Percentiles rank a stretch among this genome's conserved stretches.
Conservation (phyloP, 2,113 vertebrate species). For the Eidolon helvum region DNA sequence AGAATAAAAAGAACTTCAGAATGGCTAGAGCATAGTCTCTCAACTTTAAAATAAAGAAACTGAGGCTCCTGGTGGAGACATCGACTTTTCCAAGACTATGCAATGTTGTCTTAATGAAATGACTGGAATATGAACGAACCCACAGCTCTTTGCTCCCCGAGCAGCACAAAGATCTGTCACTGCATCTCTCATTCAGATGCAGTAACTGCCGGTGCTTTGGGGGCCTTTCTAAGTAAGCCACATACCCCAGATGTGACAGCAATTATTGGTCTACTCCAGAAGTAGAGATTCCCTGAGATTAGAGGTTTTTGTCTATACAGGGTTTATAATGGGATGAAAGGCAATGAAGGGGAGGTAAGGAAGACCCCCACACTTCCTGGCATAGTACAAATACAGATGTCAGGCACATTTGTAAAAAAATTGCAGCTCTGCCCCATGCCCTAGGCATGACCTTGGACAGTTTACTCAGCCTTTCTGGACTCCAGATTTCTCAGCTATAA, state of each 20-base stretch:
- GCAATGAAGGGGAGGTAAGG: fast-evolving
- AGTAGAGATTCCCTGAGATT: background rate
- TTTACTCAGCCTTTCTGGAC: background rate
- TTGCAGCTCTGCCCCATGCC: fast-evolving
- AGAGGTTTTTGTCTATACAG: background rate
- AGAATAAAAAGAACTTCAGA: background rate
- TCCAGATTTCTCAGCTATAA: background rate
- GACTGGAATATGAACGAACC: background rate
- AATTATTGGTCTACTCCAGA: background rate
- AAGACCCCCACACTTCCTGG: background rate
- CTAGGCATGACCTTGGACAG: background rate
- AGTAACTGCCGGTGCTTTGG: background rate
- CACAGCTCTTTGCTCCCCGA: background rate
- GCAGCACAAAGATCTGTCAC: background rate
- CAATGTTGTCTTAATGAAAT: background rate
- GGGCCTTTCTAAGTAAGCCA: background rate
- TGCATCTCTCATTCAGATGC: background rate
- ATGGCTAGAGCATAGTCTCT: background rate
- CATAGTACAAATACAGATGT: background rate
- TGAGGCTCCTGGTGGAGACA: background rate
- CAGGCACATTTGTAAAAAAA: background rate
- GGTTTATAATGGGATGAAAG: background rate
- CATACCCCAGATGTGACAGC: no score
- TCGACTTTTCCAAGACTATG: background rate
- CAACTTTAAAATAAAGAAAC: background rate